Evolutionary conservation across 2,797 vertebrate genomes (phyloP), one percentile per base, ranked within the genome.

Genomic region (Muscicapa comitata): DNA sequence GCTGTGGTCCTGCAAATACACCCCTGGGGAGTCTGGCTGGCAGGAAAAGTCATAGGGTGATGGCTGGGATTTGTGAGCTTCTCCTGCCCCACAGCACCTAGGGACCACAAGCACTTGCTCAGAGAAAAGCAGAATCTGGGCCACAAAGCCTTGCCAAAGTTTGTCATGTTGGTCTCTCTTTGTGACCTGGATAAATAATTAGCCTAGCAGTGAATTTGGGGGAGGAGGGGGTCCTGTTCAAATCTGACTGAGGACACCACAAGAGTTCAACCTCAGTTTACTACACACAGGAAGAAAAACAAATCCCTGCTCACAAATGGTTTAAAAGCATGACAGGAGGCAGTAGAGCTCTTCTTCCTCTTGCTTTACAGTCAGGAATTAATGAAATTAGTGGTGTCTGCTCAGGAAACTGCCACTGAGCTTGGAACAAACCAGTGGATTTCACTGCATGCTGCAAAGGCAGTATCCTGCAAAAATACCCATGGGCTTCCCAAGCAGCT

Each of bases 11-110:
- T 40, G 33, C 33, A 24, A 1, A 3, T 6, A 3, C 1, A 1
- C 2, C 23, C n/a, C 33, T 0, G 0, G 1, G 5, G 47, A 8
- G n/a, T 12, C 29, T 48, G 71, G 15, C 26, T 21, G 73, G 15
- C 47, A 28, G 15, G 3, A 17, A 15, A 8, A 12, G 47, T 19
- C 25, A 10, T 2, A 28, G 24, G 47, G 10, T 17, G 21, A 28
- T 58, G 3, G 0, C 5, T 13, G 31, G 51, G 38, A 19, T 1
- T 18, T 13, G 1, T 6, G 18, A 26, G 18, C 21, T 59, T 11
- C 76, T 65, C 5, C 2, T 15, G 31, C 10, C 38, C 29, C 40
- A 13, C 20, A 17, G 67, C n/a, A 53, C 23, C n/a, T 10, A 4
- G 38, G 55, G 11, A 37, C 15, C 19, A 4, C 8, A 4, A 55